Percentiles rank a stretch among this genome's conserved stretches.
Evolutionary conservation across 2,797 vertebrate species (phyloP).

Genomic region (Hydrophis major): DNA sequence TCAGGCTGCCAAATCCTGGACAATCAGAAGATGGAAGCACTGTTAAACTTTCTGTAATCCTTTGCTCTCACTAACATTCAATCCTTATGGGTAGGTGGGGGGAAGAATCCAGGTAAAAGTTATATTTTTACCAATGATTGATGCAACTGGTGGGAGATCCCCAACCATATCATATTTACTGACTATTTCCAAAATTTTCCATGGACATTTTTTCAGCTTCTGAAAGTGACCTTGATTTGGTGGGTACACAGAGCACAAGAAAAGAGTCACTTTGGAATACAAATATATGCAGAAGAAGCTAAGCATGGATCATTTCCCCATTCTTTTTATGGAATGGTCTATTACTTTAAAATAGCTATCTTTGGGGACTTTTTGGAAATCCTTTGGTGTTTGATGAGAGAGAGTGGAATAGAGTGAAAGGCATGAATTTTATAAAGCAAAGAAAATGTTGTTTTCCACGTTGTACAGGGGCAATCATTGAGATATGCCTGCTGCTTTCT

Average conservation of each 20-base stretch:
- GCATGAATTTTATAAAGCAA: conserved; percentile 24
- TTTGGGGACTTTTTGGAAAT: not conserved
- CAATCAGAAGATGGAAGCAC: not conserved
- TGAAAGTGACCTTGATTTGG: no score
- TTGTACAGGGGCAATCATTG: conserved; percentile 52
- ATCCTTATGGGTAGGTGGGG: not conserved
- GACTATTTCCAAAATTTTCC: not conserved
- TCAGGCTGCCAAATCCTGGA: not conserved
- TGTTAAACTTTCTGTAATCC: not conserved
- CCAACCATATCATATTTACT: not conserved
- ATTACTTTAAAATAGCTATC: not conserved
- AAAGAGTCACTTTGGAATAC: no score
- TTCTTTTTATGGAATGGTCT: not conserved
- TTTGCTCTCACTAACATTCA: not conserved
- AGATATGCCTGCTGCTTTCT: conserved; percentile 32
- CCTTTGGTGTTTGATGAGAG: not conserved
- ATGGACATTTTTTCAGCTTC: not conserved
- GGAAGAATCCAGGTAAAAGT: not conserved
- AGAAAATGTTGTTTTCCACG: conserved; percentile 38
- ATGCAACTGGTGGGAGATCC: not conserved
- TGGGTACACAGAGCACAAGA: no score
- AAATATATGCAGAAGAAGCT: not conserved
- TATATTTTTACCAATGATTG: not conserved
- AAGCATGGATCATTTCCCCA: not conserved
- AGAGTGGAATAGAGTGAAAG: not conserved